Conservation (phyloP, 2,888 invertebrate species). For the Conus canariensis region DNA sequence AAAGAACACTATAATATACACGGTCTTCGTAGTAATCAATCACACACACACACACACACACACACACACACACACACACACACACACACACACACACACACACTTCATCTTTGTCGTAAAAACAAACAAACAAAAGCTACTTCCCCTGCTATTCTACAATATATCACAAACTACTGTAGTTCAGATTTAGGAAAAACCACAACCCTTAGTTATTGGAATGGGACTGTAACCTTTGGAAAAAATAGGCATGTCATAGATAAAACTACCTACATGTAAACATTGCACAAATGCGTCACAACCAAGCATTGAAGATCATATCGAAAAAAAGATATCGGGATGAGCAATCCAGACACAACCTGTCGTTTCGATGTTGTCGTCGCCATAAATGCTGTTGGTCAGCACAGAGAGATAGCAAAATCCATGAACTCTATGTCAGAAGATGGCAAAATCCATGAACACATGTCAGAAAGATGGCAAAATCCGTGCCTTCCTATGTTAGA, state of each 20-base stretch:
- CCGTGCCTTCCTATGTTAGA: too few species aligned
- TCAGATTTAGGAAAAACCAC: background rate
- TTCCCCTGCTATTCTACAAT: background rate
- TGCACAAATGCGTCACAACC: background rate
- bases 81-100: background rate
- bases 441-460: too few species aligned
- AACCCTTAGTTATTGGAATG: background rate
- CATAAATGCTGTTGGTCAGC: background rate
- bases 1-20: background rate
- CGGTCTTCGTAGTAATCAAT: background rate
- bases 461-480: too few species aligned
- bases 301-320: background rate
- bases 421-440: too few species aligned
- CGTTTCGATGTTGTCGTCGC: background rate
- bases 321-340: background rate
- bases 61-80: slow-evolving; percentile 12
- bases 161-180: background rate
- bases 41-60: background rate
- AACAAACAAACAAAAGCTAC: background rate
- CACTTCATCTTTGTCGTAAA: too few species aligned
- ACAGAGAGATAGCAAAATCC: background rate
- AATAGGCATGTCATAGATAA: background rate
- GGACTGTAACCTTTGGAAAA: background rate
- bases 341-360: background rate
- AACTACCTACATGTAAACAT: background rate